Evolutionary conservation across 2,797 vertebrate genomes (phyloP).

Genomic region (Rhinatrema bivittatum): DNA sequence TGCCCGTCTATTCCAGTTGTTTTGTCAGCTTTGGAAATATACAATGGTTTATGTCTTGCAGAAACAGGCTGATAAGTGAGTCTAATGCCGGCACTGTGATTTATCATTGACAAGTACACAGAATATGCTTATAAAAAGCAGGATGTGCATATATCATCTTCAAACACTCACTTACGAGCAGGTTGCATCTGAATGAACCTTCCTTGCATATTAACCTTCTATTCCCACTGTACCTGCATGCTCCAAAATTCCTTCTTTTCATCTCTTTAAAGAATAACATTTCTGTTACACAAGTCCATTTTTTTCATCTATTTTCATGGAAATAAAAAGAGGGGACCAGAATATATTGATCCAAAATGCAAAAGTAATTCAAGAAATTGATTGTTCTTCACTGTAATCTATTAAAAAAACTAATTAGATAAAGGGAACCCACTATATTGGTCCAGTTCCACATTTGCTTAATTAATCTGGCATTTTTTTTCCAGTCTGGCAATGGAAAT

Average conservation of each 20-base stretch:
- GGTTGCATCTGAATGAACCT: background rate
- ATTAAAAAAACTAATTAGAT: conserved; percentile 38
- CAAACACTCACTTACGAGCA: no score
- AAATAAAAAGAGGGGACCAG: conserved; percentile 39
- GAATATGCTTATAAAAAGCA: background rate
- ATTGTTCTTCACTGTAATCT: conserved; percentile 37
- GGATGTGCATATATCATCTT: background rate
- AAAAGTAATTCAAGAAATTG: conserved; percentile 44
- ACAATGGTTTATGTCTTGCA: background rate
- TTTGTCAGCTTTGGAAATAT: background rate
- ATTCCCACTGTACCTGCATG: no score
- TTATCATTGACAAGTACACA: no score
- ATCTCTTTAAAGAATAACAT: conserved; percentile 40
- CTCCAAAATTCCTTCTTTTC: conserved; percentile 16
- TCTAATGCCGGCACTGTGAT: background rate
- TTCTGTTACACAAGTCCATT: conserved; percentile 36
- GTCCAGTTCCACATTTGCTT: conserved; percentile 31
- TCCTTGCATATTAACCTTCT: conserved; percentile 11
- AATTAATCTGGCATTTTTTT: conserved; percentile 37
- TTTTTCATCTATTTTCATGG: conserved; percentile 34
- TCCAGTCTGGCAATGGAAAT: conserved; percentile 23
- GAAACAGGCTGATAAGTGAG: background rate
- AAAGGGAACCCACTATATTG: conserved; percentile 43
- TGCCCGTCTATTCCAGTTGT: no score
- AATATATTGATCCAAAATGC: conserved; percentile 37